Base-by-base conservation (phyloP, 2,888 invertebrate species). In the Keiferia lycopersicella region DNA sequence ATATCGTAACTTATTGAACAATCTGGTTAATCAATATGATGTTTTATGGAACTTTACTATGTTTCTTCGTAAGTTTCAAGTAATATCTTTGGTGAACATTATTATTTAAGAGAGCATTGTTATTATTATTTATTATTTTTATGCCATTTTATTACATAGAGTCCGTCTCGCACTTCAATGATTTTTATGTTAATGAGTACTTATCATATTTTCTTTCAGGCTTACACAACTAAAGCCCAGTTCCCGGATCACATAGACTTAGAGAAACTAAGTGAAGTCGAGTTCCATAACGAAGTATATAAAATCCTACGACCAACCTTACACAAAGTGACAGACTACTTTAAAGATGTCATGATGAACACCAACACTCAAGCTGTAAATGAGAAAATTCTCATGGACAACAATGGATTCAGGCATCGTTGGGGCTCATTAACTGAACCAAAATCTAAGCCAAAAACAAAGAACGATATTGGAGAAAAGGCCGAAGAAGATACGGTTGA, bases 381-480 rank as follows among this genome's bases (percentile, higher is more conserved):
- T n/a, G 18, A 38, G 3, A 58, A 38, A 16, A 1, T 39, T 11
- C 20, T 38, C 0, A 18, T 58, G 10, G 58, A 58, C 14, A 26
- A 58, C 16, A 58, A 58, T 38, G 58, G 58, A 10, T 38, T 38
- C 39, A 50, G 48, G 18, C 38, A 62, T 56, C 10, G 16, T 14
- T 62, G 41, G 38, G 39, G 39, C 18, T 16, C 45, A n/a, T 45
- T 45, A 45, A 11, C 8, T n/a, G 4, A 45, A 45, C 7, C n/a
- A 7, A 8, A 45, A 4, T 4, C 4, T 2, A 4, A 7, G 16
- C 7, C n/a, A 7, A 16, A 45, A 16, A 8, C 45, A 0, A 16
- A 0, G 4, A 45, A 45, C 16, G 18, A 30, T 18, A 16, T 58
- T 16, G 39, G 39, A 58, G 34, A 38, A 18, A 12, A 18, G 3